phyloP scores from a whole-genome alignment of 2,888 invertebrate genomes.

The Lycocerus yunnanus region DNA sequence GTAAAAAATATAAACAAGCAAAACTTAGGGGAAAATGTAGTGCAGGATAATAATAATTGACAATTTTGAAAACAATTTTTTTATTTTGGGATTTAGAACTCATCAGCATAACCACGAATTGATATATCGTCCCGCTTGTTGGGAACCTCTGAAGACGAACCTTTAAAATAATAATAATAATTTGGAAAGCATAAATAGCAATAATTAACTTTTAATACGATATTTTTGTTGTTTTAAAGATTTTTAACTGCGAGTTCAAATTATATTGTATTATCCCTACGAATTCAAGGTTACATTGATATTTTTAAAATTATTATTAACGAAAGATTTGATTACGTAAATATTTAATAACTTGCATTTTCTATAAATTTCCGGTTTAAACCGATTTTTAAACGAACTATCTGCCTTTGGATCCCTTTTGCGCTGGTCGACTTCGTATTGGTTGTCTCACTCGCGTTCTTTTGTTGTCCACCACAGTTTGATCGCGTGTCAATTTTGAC shows the following conservation, averaged over 20 bases:
- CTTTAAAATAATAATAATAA: not conserved
- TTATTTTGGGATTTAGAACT: too few species aligned
- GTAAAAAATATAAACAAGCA: not conserved
- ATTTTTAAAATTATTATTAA: not conserved
- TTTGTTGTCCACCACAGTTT: not conserved
- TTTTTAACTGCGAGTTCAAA: too few species aligned
- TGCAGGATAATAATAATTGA: too few species aligned
- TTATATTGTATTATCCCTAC: not conserved
- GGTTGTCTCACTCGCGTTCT: not conserved
- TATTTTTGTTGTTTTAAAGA: not conserved
- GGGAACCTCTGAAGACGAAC: not conserved
- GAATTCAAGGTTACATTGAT: not conserved
- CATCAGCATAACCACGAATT: too few species aligned
- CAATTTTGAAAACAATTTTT: too few species aligned
- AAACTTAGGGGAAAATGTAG: too few species aligned
- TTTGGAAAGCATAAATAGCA: not conserved
- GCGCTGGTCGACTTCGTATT: not conserved
- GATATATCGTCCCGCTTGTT: not conserved
- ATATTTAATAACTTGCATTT: not conserved
- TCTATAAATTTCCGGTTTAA: not conserved
- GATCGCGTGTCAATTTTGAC: not conserved
- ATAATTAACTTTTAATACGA: not conserved
- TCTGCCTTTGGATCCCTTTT: not conserved
- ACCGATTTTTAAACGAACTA: not conserved
- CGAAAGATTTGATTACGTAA: not conserved